Evolutionary conservation across 2,888 invertebrate species (phyloP).

Genomic region (Lithophane socia): DNA sequence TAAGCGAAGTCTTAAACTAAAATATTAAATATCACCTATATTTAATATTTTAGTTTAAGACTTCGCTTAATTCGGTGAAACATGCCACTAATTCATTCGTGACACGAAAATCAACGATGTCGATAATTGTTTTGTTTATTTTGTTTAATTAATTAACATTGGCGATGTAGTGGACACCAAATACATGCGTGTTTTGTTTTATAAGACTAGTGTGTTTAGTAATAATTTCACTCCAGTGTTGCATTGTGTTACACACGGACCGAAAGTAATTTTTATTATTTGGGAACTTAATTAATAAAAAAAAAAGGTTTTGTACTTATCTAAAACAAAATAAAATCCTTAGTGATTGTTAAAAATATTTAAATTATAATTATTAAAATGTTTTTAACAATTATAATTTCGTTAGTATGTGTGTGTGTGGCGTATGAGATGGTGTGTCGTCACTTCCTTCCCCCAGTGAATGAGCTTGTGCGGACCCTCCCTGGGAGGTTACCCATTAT

Average conservation of each 20-base stretch:
- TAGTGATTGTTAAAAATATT: background rate
- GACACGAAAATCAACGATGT: background rate
- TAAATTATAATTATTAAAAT: conserved; percentile 10
- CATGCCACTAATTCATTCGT: background rate
- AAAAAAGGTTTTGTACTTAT: background rate
- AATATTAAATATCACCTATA: too few species aligned
- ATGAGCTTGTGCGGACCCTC: conserved; percentile 19
- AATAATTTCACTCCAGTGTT: background rate
- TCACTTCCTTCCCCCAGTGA: conserved; percentile 5
- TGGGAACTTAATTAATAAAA: too few species aligned
- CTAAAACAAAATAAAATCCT: background rate
- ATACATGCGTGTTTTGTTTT: background rate
- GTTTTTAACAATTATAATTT: conserved; percentile 31
- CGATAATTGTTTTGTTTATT: too few species aligned
- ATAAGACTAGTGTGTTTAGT: background rate
- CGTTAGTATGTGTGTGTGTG: conserved; percentile 6
- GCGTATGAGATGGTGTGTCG: conserved; percentile 8
- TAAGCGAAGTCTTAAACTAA: too few species aligned
- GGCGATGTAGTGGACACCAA: background rate
- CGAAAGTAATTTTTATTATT: background rate
- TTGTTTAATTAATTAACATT: background rate
- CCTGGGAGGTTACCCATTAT: conserved; percentile 31
- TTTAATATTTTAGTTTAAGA: too few species aligned
- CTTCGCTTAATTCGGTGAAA: too few species aligned
- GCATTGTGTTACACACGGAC: background rate